Conservation (phyloP, 2,888 invertebrate species). For the Phragmatobia fuliginosa region DNA sequence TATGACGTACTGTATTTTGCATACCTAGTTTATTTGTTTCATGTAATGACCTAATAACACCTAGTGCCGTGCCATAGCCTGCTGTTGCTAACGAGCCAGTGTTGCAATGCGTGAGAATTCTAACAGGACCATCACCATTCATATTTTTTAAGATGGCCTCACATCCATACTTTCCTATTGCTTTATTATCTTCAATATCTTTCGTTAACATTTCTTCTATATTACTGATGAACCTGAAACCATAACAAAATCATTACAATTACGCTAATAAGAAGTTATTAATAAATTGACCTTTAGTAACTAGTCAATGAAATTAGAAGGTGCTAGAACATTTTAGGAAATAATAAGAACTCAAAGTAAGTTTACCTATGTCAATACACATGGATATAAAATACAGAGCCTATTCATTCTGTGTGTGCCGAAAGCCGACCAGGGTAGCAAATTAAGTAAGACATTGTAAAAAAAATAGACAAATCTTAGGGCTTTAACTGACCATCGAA, state of each 20-base stretch:
- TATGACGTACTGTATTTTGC: slow-evolving; percentile 25
- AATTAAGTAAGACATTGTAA: too few relatives aligned
- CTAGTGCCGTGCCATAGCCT: slow-evolving; percentile 98
- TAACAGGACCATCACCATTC: slow-evolving; percentile 87
- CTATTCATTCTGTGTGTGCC: too few relatives aligned
- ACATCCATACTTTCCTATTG: slow-evolving; percentile 94
- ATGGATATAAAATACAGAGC: too few relatives aligned
- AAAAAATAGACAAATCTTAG: too few relatives aligned
- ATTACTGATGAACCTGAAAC: slow-evolving; percentile 89
- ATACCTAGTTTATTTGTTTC: slow-evolving; percentile 90
- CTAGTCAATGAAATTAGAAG: background rate
- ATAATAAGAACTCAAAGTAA: too few relatives aligned
- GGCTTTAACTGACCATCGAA: too few relatives aligned
- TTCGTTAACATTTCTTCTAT: slow-evolving; percentile 94
- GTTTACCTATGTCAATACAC: too few relatives aligned
- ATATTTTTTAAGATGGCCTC: slow-evolving; percentile 89
- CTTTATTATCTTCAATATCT: slow-evolving; percentile 95
- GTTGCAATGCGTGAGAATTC: slow-evolving; percentile 98
- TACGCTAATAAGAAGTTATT: background rate
- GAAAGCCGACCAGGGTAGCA: too few relatives aligned
- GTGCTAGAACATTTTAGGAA: too few relatives aligned
- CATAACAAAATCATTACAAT: background rate
- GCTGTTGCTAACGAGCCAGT: slow-evolving; percentile 99
- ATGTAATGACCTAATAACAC: slow-evolving; percentile 95
- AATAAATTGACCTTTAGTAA: background rate